Evolutionary conservation across 2,113 vertebrate genomes (phyloP).

Genomic region (Gnathonemus echidnorhynchus): DNA sequence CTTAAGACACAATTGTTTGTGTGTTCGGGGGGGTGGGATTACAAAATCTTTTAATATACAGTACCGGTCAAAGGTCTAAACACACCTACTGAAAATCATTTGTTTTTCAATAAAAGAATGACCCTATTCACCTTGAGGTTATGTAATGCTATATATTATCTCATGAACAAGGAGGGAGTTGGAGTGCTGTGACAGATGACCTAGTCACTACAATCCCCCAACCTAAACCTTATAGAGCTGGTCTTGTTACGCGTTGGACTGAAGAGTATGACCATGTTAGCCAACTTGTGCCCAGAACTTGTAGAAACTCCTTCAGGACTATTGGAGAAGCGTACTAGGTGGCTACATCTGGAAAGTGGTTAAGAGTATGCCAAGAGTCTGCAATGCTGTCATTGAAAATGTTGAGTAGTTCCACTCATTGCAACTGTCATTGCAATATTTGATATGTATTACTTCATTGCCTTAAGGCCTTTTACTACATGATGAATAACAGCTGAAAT

Average conservation of each 20-base stretch:
- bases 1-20: not conserved
- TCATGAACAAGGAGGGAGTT: not conserved
- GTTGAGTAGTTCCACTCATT: not conserved
- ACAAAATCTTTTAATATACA: not conserved
- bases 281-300: not conserved
- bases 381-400: not conserved
- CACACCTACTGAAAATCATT: not conserved
- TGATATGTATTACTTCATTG: not conserved
- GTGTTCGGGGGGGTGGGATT: not conserved
- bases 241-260: not conserved
- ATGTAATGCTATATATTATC: not conserved
- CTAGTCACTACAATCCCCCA: not conserved
- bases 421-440: not conserved
- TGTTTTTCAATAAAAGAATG: not conserved
- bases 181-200: not conserved
- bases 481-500: not conserved
- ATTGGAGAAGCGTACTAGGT: not conserved
- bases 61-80: not conserved
- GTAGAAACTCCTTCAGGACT: not conserved
- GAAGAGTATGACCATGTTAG: not conserved
- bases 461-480: not conserved
- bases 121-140: not conserved
- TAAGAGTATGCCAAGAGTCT: not conserved
- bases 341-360: not conserved
- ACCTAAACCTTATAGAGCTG: not conserved